Percentiles rank a stretch among this genome's conserved stretches.
These are phyloP conservation scores for Apis mellifera DNA, from an alignment of 1,140 invertebrate genomes.

Conservation along the genomic window Amel_HAv3.1 CM009931.2:21187001-21187500, in stretches of 20 bases:
- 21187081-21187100: too few relatives aligned
- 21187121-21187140: too few relatives aligned
- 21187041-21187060: too few relatives aligned
- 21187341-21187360: conserved; percentile 26
- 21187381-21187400: conserved; percentile 60
- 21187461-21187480: conserved; percentile 54
- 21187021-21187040: too few relatives aligned
- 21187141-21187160: not conserved
- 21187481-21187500: conserved; percentile 30
- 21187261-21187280: not conserved
- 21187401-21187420: conserved; percentile 26
- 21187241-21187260: not conserved
- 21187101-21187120: too few relatives aligned
- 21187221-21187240: not conserved
- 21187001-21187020: not conserved
- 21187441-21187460: conserved; percentile 59
- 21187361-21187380: conserved; percentile 49
- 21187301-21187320: conserved; percentile 31
- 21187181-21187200: too few relatives aligned
- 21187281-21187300: not conserved
- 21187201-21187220: not conserved
- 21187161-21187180: too few relatives aligned
- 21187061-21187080: too few relatives aligned
- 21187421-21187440: conserved; percentile 35
- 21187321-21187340: conserved; percentile 33